These are phyloP conservation scores for Catocala sponsa DNA, from an alignment of 2,888 invertebrate species.

Conservation along the genomic window DNA sequence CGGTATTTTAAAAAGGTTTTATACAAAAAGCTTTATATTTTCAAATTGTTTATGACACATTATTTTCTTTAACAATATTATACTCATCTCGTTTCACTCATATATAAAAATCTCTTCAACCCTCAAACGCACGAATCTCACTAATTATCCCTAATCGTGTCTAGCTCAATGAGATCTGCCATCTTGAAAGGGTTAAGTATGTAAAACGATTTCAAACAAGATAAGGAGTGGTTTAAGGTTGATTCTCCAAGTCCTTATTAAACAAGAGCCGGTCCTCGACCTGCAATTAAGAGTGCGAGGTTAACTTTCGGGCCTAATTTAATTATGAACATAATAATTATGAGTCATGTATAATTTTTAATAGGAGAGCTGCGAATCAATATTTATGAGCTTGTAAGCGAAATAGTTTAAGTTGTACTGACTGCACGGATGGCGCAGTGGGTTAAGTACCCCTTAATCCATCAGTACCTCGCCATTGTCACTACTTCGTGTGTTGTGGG, in stretches of 20 bases:
- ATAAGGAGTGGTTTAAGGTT: conserved; percentile 44
- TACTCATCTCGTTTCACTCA: background rate
- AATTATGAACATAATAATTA: conserved; percentile 33
- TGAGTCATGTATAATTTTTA: background rate
- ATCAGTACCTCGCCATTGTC: too few relatives aligned
- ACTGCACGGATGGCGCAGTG: too few relatives aligned
- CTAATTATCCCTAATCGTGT: conserved; percentile 12
- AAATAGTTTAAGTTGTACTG: too few relatives aligned
- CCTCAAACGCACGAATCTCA: background rate
- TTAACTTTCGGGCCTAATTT: conserved; percentile 54
- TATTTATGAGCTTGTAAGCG: too few relatives aligned
- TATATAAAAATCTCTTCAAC: background rate
- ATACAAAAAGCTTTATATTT: too few relatives aligned
- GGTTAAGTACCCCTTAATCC: too few relatives aligned
- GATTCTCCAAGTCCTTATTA: conserved; percentile 25
- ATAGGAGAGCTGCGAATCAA: background rate
- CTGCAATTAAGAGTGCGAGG: conserved; percentile 42
- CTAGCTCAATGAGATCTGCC: conserved; percentile 33
- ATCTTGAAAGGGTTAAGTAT: conserved; percentile 53
- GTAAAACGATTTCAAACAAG: conserved; percentile 51
- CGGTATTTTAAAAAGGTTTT: too few relatives aligned
- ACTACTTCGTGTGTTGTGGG: too few relatives aligned
- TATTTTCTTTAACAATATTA: background rate
- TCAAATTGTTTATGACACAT: too few relatives aligned
- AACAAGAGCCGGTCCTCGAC: conserved; percentile 16